Conservation (phyloP, 1,140 invertebrate species). For the Drosophila teissieri region DNA sequence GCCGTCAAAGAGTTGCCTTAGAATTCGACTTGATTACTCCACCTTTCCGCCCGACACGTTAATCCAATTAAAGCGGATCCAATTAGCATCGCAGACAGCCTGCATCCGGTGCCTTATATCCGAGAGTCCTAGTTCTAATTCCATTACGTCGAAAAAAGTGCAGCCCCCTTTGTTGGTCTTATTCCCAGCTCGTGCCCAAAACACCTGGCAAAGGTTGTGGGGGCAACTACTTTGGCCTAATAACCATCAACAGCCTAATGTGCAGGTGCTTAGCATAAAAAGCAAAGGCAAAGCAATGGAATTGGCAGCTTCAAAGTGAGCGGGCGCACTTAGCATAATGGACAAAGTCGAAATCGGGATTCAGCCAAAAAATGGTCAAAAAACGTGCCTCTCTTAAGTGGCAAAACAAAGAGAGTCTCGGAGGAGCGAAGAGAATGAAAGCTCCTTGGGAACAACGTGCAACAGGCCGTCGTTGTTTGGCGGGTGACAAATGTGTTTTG, state of each 20-base stretch:
- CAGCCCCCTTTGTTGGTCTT: conserved; percentile 40
- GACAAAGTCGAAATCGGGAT: conserved; percentile 26
- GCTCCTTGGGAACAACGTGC: conserved; percentile 50
- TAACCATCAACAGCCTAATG: conserved; percentile 66
- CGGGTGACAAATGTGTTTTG: conserved; percentile 71
- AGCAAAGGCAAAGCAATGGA: conserved; percentile 19
- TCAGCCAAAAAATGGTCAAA: conserved; percentile 66
- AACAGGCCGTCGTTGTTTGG: conserved; percentile 62
- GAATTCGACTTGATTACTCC: conserved; percentile 37
- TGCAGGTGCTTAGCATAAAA: conserved; percentile 69
- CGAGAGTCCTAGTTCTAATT: conserved; percentile 55
- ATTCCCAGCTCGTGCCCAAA: conserved; percentile 10
- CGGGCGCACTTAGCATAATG: conserved; percentile 73
- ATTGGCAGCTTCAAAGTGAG: conserved; percentile 60
- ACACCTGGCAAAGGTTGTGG: conserved; percentile 36
- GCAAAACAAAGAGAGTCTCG: conserved; percentile 7
- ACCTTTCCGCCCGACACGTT: conserved; percentile 28
- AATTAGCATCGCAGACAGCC: conserved; percentile 62
- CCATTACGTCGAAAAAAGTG: conserved; percentile 66
- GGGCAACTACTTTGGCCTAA: conserved; percentile 65
- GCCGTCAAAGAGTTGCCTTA: conserved; percentile 15
- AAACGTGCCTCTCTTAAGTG: conserved; percentile 28
- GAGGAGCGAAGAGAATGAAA: conserved; percentile 25
- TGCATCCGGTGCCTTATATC: conserved; percentile 35
- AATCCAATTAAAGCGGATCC: conserved; percentile 65